Evolutionary conservation across 2,113 vertebrate species (phyloP), one percentile per base, ranked within the genome.

Genomic region (Pomatostomus ruficeps): DNA sequence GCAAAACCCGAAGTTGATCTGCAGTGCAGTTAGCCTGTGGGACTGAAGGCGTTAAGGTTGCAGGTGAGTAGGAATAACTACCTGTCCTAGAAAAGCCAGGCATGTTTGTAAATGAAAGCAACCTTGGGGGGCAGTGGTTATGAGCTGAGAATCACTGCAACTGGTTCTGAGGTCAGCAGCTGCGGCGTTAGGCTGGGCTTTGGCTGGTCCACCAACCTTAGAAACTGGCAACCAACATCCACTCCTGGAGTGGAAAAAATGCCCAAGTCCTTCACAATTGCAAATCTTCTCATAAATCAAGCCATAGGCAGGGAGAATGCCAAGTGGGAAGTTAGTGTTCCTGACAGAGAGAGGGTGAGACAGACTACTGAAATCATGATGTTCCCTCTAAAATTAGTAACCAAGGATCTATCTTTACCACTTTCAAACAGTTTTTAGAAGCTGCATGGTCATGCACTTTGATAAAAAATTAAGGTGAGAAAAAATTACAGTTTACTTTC

Each of bases 381-480:
- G 81, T 73, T 81, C 36, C 22, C 33, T 21, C 95, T 97, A 98
- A 96, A 97, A 95, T 96, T 97, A 96, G 89, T 48, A 82, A 75
- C 71, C 55, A 66, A 89, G 78, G 36, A 90, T 78, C 72, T 86
- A 79, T 95, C 80, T 96, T 76, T 95, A 83, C 79, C 67, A 78
- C 57, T 97, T 97, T 85, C 55, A 91, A 94, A 96, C 86, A 71
- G 52, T 67, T 98, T 96, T 82, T 90, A 93, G 91, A 94, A 91
- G 71, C 43, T 91, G 65, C 8, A 4, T 92, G 92, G 82, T 90
- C 7, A 10, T 62, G 76, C 49, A 79, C 79, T 95, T 91, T 33
- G 84, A 82, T 42, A 91, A 94, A 94, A 75, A 67, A 94, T 78
- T 74, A 91, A 91, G 91, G 85, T 93, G 93, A 87, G 85, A 76